Conservation (phyloP, 1,140 invertebrate species). For the Bombus fervidus region DNA sequence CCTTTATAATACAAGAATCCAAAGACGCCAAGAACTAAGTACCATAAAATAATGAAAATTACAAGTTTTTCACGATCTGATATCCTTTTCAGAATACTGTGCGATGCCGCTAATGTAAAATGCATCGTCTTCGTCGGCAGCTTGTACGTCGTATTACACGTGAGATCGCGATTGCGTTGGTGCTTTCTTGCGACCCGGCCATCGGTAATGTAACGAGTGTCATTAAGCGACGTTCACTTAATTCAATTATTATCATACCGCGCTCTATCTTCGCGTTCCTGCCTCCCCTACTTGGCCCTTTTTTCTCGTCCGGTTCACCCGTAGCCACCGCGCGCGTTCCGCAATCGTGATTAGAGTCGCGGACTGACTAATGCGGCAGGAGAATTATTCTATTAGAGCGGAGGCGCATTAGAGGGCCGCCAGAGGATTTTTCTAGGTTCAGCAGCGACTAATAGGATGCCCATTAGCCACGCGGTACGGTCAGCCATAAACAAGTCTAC, state of each 20-base stretch:
- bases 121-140: conserved; percentile 16
- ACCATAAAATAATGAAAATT: not conserved
- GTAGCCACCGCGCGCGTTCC: conserved; percentile 47
- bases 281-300: not conserved
- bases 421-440: conserved; percentile 57
- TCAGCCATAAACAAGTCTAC: conserved; percentile 54
- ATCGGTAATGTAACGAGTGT: conserved; percentile 65
- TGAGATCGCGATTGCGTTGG: conserved; percentile 46
- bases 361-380: conserved; percentile 63
- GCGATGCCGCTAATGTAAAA: conserved; percentile 34
- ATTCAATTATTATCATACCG: conserved; percentile 68
- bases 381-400: conserved; percentile 69
- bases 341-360: conserved; percentile 64
- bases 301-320: not conserved
- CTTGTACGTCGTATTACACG: conserved; percentile 24
- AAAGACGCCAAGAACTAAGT: not conserved
- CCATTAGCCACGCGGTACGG: conserved; percentile 57
- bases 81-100: not conserved
- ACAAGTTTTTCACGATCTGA: not conserved
- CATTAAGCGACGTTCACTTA: conserved; percentile 68
- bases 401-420: conserved; percentile 58
- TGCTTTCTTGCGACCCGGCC: conserved; percentile 18
- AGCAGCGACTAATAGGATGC: conserved; percentile 62
- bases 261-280: not conserved
- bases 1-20: not conserved